Evolutionary conservation across 1,140 invertebrate species (phyloP).

Genomic region (Drosophila tani): DNA sequence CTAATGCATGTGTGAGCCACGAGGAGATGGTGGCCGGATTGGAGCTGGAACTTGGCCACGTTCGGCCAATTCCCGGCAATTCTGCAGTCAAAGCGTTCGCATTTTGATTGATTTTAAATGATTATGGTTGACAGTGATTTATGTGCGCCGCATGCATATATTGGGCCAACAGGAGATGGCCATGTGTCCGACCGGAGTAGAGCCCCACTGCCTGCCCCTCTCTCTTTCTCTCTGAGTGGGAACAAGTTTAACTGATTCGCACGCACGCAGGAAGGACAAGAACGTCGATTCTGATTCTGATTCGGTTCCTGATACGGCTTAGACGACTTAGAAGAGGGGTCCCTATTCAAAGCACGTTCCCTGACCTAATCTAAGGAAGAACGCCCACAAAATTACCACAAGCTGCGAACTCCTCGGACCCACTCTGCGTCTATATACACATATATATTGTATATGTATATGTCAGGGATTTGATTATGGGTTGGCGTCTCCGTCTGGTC

Average conservation of each 20-base stretch:
- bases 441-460: conserved; percentile 12
- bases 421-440: conserved; percentile 12
- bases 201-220: background rate
- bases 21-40: conserved; percentile 40
- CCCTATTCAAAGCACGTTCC: conserved; percentile 82
- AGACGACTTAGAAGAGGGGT: conserved; percentile 58
- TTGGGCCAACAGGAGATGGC: conserved; percentile 70
- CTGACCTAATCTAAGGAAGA: conserved; percentile 83
- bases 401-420: conserved; percentile 73
- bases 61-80: conserved; percentile 81
- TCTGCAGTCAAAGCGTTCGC: conserved; percentile 84
- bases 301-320: conserved; percentile 58
- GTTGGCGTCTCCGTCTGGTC: conserved; percentile 47
- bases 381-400: conserved; percentile 85
- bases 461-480: conserved; percentile 49
- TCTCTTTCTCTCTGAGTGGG: background rate
- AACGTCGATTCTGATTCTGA: conserved; percentile 56
- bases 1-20: conserved; percentile 46
- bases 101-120: conserved; percentile 85
- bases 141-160: conserved; percentile 84
- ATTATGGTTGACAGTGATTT: conserved; percentile 85
- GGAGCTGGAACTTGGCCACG: conserved; percentile 57
- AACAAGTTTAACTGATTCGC: conserved; percentile 69
- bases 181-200: conserved; percentile 35
- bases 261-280: conserved; percentile 64